Conservation (phyloP, 35 echinoderm and acorn worm species). For the Holothuria glaberrima region DNA sequence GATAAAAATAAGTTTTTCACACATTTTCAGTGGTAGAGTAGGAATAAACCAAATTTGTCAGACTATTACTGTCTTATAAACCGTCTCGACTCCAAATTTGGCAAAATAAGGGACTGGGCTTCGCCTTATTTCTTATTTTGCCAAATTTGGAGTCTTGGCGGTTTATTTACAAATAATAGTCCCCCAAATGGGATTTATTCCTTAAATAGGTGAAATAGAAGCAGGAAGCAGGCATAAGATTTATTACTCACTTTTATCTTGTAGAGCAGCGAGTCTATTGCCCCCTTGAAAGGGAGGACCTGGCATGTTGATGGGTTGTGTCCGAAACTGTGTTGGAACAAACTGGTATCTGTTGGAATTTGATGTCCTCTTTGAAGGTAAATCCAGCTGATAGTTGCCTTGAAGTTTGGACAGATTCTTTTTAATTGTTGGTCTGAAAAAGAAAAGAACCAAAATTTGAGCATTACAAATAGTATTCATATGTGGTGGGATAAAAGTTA, state of each 20-base stretch:
- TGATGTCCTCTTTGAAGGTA: constrained; percentile 39
- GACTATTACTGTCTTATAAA: too few species aligned
- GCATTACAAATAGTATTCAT: background rate
- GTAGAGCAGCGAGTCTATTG: constrained; percentile 58
- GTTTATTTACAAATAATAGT: too few species aligned
- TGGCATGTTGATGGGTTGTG: constrained; percentile 81
- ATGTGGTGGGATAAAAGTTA: background rate
- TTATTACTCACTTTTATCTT: constrained; percentile 78
- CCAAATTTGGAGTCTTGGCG: too few species aligned
- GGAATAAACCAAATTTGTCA: too few species aligned
- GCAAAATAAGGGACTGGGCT: too few species aligned
- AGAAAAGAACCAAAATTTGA: background rate
- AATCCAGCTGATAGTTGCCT: constrained; percentile 63
- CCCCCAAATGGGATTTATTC: too few species aligned
- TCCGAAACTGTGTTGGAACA: constrained; percentile 90
- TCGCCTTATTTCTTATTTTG: too few species aligned
- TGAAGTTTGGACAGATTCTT: constrained; percentile 83
- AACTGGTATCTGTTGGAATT: constrained; percentile 79
- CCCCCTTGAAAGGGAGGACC: background rate
- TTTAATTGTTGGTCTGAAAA: constrained; percentile 79
- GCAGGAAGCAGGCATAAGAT: too few species aligned
- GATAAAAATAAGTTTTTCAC: too few species aligned
- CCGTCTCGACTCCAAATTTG: too few species aligned
- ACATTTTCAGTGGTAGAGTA: too few species aligned
- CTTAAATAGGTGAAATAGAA: too few species aligned